These are phyloP conservation scores for Drosophila bunnanda DNA, from an alignment of 2,888 invertebrate species.

Conservation along the genomic window DNA sequence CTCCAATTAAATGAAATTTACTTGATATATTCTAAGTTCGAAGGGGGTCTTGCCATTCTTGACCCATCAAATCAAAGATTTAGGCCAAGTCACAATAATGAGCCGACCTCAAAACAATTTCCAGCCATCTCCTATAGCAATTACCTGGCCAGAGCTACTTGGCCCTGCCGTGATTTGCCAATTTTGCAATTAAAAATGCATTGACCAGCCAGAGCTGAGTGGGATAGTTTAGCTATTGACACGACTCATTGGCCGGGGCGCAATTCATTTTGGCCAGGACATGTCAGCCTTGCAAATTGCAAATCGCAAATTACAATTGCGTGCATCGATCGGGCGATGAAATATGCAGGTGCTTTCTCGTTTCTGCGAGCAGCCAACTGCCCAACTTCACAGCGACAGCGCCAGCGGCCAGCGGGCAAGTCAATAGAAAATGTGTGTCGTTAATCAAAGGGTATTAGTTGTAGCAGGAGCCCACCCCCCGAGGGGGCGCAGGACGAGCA, in stretches of 20 bases:
- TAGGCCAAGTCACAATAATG: slow-evolving; percentile 12
- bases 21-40: background rate
- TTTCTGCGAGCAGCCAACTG: slow-evolving; percentile 59
- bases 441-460: slow-evolving; percentile 82
- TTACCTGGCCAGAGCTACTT: slow-evolving; percentile 18
- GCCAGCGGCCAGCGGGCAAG: slow-evolving; percentile 54
- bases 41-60: background rate
- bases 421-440: slow-evolving; percentile 81
- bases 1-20: background rate
- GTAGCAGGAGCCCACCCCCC: slow-evolving; percentile 71
- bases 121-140: slow-evolving; percentile 29
- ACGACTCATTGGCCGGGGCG: slow-evolving; percentile 33
- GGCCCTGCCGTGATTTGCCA: slow-evolving; percentile 36
- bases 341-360: slow-evolving; percentile 68
- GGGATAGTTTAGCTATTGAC: slow-evolving; percentile 43
- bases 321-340: slow-evolving; percentile 70
- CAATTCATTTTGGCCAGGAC: slow-evolving; percentile 49
- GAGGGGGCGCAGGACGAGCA: slow-evolving; percentile 12
- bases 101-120: slow-evolving; percentile 9
- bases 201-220: slow-evolving; percentile 6
- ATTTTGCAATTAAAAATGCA: slow-evolving; percentile 67
- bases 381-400: slow-evolving; percentile 70
- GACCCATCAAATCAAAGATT: slow-evolving; percentile 5
- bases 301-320: slow-evolving; percentile 66
- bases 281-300: slow-evolving; percentile 77